Conservation (phyloP, 2,113 vertebrate genomes). For the Sigmodon hispidus region DNA sequence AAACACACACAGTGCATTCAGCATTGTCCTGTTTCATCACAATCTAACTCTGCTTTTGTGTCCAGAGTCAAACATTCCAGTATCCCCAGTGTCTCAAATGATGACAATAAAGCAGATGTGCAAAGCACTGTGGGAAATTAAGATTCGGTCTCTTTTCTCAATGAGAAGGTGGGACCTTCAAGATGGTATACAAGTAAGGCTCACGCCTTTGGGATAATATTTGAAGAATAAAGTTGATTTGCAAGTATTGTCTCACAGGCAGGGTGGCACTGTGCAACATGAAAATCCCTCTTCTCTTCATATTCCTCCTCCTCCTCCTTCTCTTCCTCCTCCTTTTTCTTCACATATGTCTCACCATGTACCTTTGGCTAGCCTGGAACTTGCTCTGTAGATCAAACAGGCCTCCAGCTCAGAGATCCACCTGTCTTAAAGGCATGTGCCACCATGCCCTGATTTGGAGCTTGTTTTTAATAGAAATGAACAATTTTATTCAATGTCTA, state of each 20-base stretch:
- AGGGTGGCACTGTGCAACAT: not conserved
- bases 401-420: too few relatives aligned
- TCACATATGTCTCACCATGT: not conserved
- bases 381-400: too few relatives aligned
- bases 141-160: constrained; percentile 13
- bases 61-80: not conserved
- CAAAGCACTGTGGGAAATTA: constrained; percentile 31
- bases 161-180: not conserved
- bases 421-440: not conserved
- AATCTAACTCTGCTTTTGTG: not conserved
- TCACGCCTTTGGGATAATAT: not conserved
- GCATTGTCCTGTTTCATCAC: not conserved
- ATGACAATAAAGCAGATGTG: not conserved
- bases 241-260: not conserved
- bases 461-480: not conserved
- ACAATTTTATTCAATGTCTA: not conserved
- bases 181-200: not conserved
- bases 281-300: not conserved
- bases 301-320: not conserved
- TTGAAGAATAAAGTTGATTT: not conserved
- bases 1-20: not conserved
- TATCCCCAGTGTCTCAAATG: not conserved
- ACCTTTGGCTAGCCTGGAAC: not conserved
- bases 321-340: not conserved
- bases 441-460: not conserved